These are phyloP conservation scores for Eutolmus rufibarbis DNA, from an alignment of 2,888 invertebrate species.

Conservation along the genomic window DNA sequence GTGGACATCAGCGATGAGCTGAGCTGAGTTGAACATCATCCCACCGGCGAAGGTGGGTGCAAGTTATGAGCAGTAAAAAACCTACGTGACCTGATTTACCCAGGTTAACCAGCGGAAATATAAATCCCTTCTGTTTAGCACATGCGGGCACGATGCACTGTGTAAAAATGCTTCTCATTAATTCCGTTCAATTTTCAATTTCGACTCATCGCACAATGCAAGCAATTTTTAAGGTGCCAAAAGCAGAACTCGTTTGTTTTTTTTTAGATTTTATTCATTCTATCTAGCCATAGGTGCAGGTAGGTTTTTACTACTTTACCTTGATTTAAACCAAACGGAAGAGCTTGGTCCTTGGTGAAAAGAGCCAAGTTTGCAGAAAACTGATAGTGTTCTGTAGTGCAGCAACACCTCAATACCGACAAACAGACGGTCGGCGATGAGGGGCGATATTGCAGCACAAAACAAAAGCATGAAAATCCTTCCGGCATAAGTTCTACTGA, in stretches of 20 bases:
- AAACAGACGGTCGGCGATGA: not conserved
- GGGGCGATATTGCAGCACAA: not conserved
- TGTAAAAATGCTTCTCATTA: not conserved
- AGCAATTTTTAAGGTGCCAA: conserved; percentile 4
- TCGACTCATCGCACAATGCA: not conserved
- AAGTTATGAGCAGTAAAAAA: not conserved
- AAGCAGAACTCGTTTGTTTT: not conserved
- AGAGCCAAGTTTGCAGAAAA: conserved; percentile 38
- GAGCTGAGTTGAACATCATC: not conserved
- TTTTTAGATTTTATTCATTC: not conserved
- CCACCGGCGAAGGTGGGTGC: not conserved
- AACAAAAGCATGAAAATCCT: not conserved
- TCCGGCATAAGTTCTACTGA: not conserved
- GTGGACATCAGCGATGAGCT: not conserved
- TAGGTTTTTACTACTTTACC: not conserved
- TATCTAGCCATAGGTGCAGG: not conserved
- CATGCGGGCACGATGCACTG: not conserved
- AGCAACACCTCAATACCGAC: not conserved
- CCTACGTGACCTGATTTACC: not conserved
- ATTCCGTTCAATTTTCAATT: not conserved
- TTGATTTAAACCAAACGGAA: not conserved
- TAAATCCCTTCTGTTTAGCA: not conserved
- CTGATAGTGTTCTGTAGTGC: not conserved
- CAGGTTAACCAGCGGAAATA: not conserved
- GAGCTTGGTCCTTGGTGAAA: not conserved